Percentiles rank a stretch among this genome's conserved stretches.
phyloP scores from a whole-genome alignment of 2,797 vertebrate species.

The Schizopygopsis malacanthus region DNA sequence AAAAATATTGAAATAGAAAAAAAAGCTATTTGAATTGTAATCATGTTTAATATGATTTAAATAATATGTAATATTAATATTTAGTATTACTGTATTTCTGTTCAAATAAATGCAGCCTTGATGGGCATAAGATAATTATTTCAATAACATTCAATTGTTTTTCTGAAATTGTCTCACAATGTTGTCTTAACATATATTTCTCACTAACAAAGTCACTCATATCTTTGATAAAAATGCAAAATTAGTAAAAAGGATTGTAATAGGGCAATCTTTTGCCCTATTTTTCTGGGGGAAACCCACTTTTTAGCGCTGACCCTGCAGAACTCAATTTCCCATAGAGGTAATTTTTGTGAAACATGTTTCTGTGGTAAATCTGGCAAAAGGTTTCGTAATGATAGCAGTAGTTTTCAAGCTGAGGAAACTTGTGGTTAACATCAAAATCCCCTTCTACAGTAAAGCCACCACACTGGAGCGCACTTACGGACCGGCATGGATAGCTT shows the following conservation, averaged over 20 bases:
- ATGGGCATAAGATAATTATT: background rate
- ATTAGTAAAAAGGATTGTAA: background rate
- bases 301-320: background rate
- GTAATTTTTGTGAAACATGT: background rate
- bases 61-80: background rate
- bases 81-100: background rate
- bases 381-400: background rate
- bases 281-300: background rate
- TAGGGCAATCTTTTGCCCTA: background rate
- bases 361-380: conserved; percentile 20
- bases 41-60: background rate
- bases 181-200: background rate
- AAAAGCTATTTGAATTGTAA: background rate
- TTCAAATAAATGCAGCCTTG: background rate
- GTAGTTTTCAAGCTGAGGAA: background rate
- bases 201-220: background rate
- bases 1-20: background rate
- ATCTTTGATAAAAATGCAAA: background rate
- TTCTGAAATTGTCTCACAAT: background rate
- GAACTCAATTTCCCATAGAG: background rate
- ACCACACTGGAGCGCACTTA: conserved; percentile 96
- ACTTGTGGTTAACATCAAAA: conserved; percentile 24
- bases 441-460: conserved; percentile 86
- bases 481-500: conserved; percentile 97
- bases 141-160: background rate